Evolutionary conservation across 1,140 invertebrate genomes (phyloP), one percentile per base, ranked within the genome.

Genomic region (Copidosoma floridanum): DNA sequence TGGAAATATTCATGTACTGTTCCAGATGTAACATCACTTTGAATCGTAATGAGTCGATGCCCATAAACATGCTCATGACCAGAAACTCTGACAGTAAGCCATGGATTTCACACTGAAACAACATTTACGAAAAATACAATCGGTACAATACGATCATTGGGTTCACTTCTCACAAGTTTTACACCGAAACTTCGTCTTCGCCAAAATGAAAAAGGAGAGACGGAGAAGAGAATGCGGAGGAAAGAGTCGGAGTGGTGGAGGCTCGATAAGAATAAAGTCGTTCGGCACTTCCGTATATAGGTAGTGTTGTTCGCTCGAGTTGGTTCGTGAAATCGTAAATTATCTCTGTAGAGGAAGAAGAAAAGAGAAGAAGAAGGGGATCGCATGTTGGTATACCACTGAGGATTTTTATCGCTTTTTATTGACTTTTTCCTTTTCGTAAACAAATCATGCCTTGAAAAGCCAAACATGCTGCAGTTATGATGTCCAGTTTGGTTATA

Each of bases 71-170:
- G n/a, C n/a, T n/a, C n/a, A n/a, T n/a, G n/a, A n/a, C n/a, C n/a
- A n/a, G n/a, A n/a, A n/a, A n/a, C n/a, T n/a, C n/a, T n/a, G n/a
- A n/a, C n/a, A n/a, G n/a, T n/a, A n/a, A n/a, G n/a, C n/a, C n/a
- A n/a, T n/a, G n/a, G n/a, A 35, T 51, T 40, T 37, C 14, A 24
- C 37, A 16, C 20, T 23, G 12, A 10, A 5, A 16, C 24, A 27
- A 50, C 40, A 59, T 64, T 64, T 60, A 46, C 38, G 21, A 12
- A 26, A 27, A 48, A 64, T 64, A 46, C 40, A 48, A 51, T 56
- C 44, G n/a, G n/a, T n/a, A n/a, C n/a, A 64, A 59, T 16, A 37
- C 50, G 46, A 52, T 54, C 62, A 64, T 64, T 64, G 62, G 56
- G 52, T 59, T 51, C 29, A 18, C 21, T n/a, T n/a, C n/a, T 48